These are phyloP conservation scores for Coracias cyanogaster DNA, from an alignment of 2,797 vertebrate genomes.

Conservation along the genomic window DNA sequence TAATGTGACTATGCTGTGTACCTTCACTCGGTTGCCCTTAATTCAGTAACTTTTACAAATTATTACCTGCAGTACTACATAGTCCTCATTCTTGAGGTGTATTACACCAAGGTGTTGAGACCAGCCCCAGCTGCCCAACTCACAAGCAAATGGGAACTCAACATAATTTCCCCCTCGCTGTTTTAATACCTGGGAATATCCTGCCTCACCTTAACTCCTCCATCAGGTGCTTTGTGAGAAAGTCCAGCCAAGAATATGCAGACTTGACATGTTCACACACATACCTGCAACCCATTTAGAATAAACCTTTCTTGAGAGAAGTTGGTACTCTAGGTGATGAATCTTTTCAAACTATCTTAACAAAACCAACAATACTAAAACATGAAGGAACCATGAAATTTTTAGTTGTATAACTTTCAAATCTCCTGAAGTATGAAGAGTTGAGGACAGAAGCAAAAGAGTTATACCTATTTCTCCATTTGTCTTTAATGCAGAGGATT, in stretches of 20 bases:
- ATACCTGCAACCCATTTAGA: not conserved
- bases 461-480: not conserved
- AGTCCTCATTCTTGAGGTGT: not conserved
- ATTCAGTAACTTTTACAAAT: not conserved
- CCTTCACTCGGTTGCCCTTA: not conserved
- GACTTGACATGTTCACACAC: too few species aligned
- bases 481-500: not conserved
- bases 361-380: not conserved
- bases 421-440: not conserved
- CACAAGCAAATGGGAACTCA: not conserved
- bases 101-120: not conserved
- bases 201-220: not conserved
- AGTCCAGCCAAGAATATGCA: not conserved
- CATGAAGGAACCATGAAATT: not conserved
- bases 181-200: not conserved
- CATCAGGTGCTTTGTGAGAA: not conserved
- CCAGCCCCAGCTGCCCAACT: not conserved
- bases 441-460: not conserved
- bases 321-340: not conserved
- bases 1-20: not conserved
- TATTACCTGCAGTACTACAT: not conserved
- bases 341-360: not conserved
- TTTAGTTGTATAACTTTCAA: not conserved
- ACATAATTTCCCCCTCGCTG: not conserved
- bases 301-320: not conserved